Evolutionary conservation across 2,797 vertebrate genomes (phyloP).

Genomic region (Scleropages formosus): DNA sequence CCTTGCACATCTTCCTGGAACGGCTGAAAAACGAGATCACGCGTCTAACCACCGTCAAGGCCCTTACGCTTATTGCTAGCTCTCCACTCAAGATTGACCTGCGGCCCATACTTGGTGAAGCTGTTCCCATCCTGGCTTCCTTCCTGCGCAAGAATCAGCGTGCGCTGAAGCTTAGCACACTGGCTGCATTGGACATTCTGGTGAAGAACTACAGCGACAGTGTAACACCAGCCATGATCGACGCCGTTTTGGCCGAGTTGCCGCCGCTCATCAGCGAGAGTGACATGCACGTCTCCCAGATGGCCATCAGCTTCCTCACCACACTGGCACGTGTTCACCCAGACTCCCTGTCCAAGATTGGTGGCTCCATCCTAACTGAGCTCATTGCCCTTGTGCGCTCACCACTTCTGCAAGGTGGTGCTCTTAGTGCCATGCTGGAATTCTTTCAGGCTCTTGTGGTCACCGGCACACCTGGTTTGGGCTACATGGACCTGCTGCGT

Average conservation of each 20-base stretch:
- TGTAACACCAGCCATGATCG: slow-evolving; percentile 94
- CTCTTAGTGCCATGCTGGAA: slow-evolving; percentile 94
- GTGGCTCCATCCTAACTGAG: slow-evolving; percentile 90
- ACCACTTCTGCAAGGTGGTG: slow-evolving; percentile 92
- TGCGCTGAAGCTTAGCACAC: slow-evolving; percentile 91
- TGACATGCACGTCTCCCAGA: slow-evolving; percentile 98
- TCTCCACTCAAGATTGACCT: slow-evolving; percentile 93
- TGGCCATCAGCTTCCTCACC: slow-evolving; percentile 97
- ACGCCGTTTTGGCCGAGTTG: slow-evolving; percentile 93
- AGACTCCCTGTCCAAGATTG: slow-evolving; percentile 92
- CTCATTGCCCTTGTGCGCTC: slow-evolving; percentile 93
- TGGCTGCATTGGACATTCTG: slow-evolving; percentile 92
- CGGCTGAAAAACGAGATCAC: slow-evolving; percentile 98
- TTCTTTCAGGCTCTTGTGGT: slow-evolving; percentile 94
- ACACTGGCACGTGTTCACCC: slow-evolving; percentile 95
- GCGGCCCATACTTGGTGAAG: slow-evolving; percentile 88
- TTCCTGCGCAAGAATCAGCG: slow-evolving; percentile 97
- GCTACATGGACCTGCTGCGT: slow-evolving; percentile 96
- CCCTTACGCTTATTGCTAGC: slow-evolving; percentile 91
- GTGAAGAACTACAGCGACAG: slow-evolving; percentile 89
- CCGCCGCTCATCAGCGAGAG: slow-evolving; percentile 96
- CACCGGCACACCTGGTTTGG: slow-evolving; percentile 86
- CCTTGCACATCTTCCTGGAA: slow-evolving; percentile 94
- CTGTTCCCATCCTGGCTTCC: slow-evolving; percentile 95
- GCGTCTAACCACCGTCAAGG: slow-evolving; percentile 92